These are phyloP conservation scores for Spodoptera frugiperda DNA, from an alignment of 1,140 invertebrate species.

Conservation along the genomic window DNA sequence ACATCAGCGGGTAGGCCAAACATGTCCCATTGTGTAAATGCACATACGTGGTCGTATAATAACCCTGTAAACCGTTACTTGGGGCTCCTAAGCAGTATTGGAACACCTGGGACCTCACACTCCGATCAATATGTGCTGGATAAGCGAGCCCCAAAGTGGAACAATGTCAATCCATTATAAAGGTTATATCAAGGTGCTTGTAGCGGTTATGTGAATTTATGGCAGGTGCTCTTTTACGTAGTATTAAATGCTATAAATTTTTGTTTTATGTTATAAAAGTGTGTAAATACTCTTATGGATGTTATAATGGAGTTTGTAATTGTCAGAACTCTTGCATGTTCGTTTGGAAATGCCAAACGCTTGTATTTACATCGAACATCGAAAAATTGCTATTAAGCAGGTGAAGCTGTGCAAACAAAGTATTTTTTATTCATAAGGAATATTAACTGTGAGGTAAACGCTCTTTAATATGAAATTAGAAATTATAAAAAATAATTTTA, in stretches of 20 bases:
- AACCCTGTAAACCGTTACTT: background rate
- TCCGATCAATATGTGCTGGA: background rate
- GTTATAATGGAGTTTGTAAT: too few species aligned
- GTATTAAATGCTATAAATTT: background rate
- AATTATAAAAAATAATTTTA: too few species aligned
- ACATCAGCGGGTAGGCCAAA: background rate
- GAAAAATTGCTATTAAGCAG: background rate
- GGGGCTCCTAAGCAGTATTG: slow-evolving; percentile 8
- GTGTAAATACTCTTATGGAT: too few species aligned
- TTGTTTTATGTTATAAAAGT: too few species aligned
- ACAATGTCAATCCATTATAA: background rate
- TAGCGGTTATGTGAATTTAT: background rate
- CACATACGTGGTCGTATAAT: background rate
- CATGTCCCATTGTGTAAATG: background rate
- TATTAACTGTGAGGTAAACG: too few species aligned
- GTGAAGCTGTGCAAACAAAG: too few species aligned
- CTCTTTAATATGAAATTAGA: too few species aligned
- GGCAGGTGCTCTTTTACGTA: background rate
- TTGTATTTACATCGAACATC: too few species aligned
- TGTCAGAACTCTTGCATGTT: too few species aligned
- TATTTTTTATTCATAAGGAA: too few species aligned
- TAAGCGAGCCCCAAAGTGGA: background rate
- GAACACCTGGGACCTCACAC: slow-evolving; percentile 5
- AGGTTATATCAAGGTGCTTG: background rate
- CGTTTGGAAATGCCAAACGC: background rate